Evolutionary conservation across 2,113 vertebrate species (phyloP), one percentile per base, ranked within the genome.

Genomic region (Gadus chalcogrammus): DNA sequence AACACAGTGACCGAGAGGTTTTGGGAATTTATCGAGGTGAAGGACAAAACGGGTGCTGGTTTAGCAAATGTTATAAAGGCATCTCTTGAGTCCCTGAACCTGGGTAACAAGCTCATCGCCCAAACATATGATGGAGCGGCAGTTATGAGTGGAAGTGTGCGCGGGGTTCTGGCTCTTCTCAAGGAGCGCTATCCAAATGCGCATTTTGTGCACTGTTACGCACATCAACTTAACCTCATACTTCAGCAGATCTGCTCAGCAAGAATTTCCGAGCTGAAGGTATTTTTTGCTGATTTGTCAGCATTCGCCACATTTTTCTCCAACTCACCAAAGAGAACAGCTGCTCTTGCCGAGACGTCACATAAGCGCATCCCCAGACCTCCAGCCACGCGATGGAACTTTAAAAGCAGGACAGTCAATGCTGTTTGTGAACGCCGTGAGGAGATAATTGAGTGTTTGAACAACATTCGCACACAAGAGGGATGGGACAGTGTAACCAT

Each of bases 361-460:
- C 6, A 58, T 16, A 6, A 15, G 55, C n/a, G 55, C 55, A 58
- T 58, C 18, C 60, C 60, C 4, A 61, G 60, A 11, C 60, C 60
- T 20, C 60, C 60, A 20, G 11, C 60, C n/a, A 61, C 60, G 18
- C 20, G 60, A 61, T 61, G 60, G 60, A 61, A 61, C 22, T 61
- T 61, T 18, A 61, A 22, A 61, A 61, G 60, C 60, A 61, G 60
- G 5, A 61, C 60, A 22, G 60, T 61, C n/a, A 61, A 61, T 22
- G 60, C 60, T 61, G 20, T 61, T 27, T 61, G 60, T 2, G 60
- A 61, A 12, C 5, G 22, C 20, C 17, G 5, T 4, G 20, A 20
- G n/a, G 20, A 61, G 3, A 5, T 61, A 2, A 20, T 20, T 3
- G 59, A 61, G 17, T 61, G 59, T 38, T 9, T 38, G 9, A 9